Evolutionary conservation across 2,888 invertebrate species (phyloP).

Genomic region (Sussaba pulchella): DNA sequence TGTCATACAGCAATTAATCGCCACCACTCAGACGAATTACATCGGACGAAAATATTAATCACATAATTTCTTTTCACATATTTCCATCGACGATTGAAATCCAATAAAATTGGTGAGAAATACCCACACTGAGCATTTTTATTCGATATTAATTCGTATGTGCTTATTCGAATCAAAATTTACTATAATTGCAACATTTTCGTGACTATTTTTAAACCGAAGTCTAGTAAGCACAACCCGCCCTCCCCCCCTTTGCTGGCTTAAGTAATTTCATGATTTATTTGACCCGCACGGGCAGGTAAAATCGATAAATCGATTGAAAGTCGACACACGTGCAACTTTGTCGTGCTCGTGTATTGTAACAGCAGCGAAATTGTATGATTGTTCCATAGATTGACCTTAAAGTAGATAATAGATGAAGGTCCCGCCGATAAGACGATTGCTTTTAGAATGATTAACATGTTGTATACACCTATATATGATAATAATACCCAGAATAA

Average conservation of each 20-base stretch:
- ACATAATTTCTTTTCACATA: too few relatives aligned
- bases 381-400: slow-evolving; percentile 56
- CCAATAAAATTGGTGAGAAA: background rate
- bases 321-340: slow-evolving; percentile 40
- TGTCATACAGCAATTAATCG: background rate
- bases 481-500: too few relatives aligned
- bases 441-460: slow-evolving; percentile 20
- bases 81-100: too few relatives aligned
- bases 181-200: background rate
- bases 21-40: background rate
- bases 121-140: too few relatives aligned
- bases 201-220: background rate
- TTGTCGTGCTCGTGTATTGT: slow-evolving; percentile 31
- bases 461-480: background rate
- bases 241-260: too few relatives aligned
- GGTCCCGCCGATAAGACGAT: slow-evolving; percentile 18
- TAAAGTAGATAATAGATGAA: slow-evolving; percentile 56
- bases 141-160: too few relatives aligned
- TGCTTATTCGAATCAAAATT: background rate
- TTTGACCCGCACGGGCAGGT: slow-evolving; percentile 66
- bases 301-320: slow-evolving; percentile 72
- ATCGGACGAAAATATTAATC: background rate
- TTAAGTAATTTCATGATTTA: slow-evolving; percentile 74
- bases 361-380: slow-evolving; percentile 41
- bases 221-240: too few relatives aligned